Evolutionary conservation across 1,140 invertebrate species (phyloP), one percentile per base, ranked within the genome.

Genomic region (Ceratoteleas bidentatus): DNA sequence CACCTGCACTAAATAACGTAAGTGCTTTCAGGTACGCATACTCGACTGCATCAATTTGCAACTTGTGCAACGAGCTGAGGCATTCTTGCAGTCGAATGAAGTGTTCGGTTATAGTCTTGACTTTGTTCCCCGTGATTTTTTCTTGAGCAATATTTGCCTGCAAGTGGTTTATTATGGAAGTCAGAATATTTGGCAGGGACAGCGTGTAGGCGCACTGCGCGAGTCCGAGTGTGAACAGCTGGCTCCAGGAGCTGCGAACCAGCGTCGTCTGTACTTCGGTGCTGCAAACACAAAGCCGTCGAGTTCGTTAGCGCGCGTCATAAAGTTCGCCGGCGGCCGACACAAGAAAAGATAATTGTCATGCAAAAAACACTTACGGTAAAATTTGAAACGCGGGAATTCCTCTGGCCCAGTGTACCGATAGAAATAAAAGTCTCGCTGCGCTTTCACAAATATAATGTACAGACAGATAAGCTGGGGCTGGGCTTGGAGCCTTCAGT

Each of bases 381-480:
- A 98, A 93, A 60, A 94, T 92, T 89, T 97, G 95, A 90, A 98
- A 97, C 5, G 95, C 95, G 60, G 94, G 93, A 79, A 98, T 94
- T 87, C 95, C 96, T 87, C 96, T 93, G 36, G 96, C 94, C 96
- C 97, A 98, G 88, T 98, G 96, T 81, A 98, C 94, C 3, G 96
- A 96, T 6, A 97, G 92, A 88, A 98, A 98, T 36, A 98, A 92
- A 49, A 98, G 92, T 81, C 97, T 92, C 13, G 96, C 97, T 6
- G 97, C 96, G 88, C 96, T 97, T 92, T 98, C 97, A 92, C 96
- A 98, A 54, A 98, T 97, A 86, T 96, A 97, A 91, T 97, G 96
- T 75, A 96, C 94, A 87, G 97, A 97, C 60, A 96, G 92, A 90
- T 96, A 97, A 13, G 95, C 92, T 45, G 96, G 96, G 77, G 96